A percentile compares a stretch with the other conserved stretches of the same genome.
Evolutionary conservation across 2,888 invertebrate species (phyloP).

Genomic region (Scrobipalpa costella): DNA sequence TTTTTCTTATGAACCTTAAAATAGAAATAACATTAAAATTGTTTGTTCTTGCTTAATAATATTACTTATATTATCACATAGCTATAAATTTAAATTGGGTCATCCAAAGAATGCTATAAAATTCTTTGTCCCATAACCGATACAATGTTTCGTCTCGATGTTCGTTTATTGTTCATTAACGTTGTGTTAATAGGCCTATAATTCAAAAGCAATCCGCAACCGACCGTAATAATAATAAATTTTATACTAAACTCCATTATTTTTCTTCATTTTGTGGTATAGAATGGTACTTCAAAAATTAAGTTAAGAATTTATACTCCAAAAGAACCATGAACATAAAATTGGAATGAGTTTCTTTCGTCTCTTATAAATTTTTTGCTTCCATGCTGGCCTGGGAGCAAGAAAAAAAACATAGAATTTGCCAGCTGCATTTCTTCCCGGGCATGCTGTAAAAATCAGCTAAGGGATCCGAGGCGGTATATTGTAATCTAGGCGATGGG

Average conservation of each 20-base stretch:
- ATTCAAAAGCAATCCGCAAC: slow-evolving; percentile 30
- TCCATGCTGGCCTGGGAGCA: no score
- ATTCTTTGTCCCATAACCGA: slow-evolving; percentile 32
- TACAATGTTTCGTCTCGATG: slow-evolving; percentile 31
- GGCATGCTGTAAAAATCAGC: no score
- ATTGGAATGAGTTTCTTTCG: slow-evolving; percentile 5
- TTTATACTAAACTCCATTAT: slow-evolving; percentile 24
- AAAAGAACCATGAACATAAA: slow-evolving; percentile 2
- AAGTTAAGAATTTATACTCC: slow-evolving; percentile 5
- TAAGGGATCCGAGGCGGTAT: no score
- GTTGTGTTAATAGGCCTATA: slow-evolving; percentile 31
- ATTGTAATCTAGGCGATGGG: no score
- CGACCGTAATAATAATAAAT: slow-evolving; percentile 30
- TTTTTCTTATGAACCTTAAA: no score
- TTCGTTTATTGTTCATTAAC: slow-evolving; percentile 35
- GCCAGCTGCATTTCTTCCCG: no score
- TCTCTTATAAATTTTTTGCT: background rate
- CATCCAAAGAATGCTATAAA: slow-evolving; percentile 41
- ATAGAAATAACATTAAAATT: no score
- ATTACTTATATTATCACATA: background rate
- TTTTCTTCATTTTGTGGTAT: slow-evolving; percentile 15
- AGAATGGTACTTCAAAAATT: slow-evolving; percentile 3
- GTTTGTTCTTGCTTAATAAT: no score
- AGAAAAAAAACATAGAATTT: no score
- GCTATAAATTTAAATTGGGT: slow-evolving; percentile 34